Base-by-base conservation (phyloP, 2,797 vertebrate species). In the Dryobates pubescens region DNA sequence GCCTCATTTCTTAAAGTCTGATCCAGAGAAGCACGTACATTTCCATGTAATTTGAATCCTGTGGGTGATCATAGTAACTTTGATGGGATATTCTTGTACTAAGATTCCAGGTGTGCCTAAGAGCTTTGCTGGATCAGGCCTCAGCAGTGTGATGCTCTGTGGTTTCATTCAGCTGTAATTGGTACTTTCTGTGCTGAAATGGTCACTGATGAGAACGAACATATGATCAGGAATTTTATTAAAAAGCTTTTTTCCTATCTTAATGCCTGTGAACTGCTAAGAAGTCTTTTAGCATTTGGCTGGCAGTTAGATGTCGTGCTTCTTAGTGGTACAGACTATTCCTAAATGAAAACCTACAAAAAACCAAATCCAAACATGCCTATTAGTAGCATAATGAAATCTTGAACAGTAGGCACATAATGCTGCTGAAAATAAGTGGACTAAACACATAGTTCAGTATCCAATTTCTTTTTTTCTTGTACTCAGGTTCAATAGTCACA, bases 381-480 rank as follows among this genome's bases (percentile, higher is more conserved):
- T 94, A 86, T 96, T 95, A 96, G 67, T 19, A 84, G 53, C 51
- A 82, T 86, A 97, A 97, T 88, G 80, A 94, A 96, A 95, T 43
- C 72, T 82, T 93, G 72, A 92, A 93, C 76, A 87, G 32, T 71
- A 90, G 83, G 62, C 51, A 71, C 87, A 75, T 56, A 86, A 43
- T 38, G 16, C 15, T 89, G 53, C 90, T 94, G 76, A 88, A 95
- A 95, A 93, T 54, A 94, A 3, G 5, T 4, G 8, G 70, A 78
- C 89, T 86, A 89, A 91, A 92, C 32, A 73, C 27, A 76, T 10
- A 63, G 18, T 20, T 88, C 79, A 72, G 23, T 90, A 94, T 84
- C 69, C 61, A 81, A 54, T 95, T 96, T 95, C 80, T 30, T 95
- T 86, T 70, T 65, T 72, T 87, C 70, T 26, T 73, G 77, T 67